Percentiles rank a stretch among this genome's conserved stretches.
These are phyloP conservation scores for Ctenosaura bakeri DNA, from an alignment of 2,797 vertebrate species.

Conservation along the genomic window DNA sequence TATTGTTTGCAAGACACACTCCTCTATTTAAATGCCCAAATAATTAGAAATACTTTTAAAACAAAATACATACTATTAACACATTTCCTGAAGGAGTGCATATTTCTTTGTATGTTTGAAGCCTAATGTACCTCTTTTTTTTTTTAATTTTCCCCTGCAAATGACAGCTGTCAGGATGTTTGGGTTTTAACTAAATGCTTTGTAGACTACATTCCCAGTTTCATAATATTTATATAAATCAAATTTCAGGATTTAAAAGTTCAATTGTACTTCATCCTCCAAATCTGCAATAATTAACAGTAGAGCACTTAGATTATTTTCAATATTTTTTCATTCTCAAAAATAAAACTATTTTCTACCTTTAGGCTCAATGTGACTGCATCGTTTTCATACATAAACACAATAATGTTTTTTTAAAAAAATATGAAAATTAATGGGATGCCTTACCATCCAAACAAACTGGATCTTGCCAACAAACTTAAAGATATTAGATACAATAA, in stretches of 20 bases:
- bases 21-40: slow-evolving; percentile 83
- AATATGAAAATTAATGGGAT: slow-evolving; percentile 62
- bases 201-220: slow-evolving; percentile 83
- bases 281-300: slow-evolving; percentile 78
- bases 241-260: slow-evolving; percentile 80
- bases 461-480: slow-evolving; percentile 73
- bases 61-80: slow-evolving; percentile 79
- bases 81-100: slow-evolving; percentile 78
- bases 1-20: slow-evolving; percentile 79
- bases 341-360: slow-evolving; percentile 74
- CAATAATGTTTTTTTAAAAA: slow-evolving; percentile 59
- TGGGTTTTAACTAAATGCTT: slow-evolving; percentile 81
- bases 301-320: slow-evolving; percentile 82
- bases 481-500: slow-evolving; percentile 66
- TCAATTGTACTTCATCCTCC: slow-evolving; percentile 82
- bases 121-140: slow-evolving; percentile 73
- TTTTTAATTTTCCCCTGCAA: slow-evolving; percentile 81
- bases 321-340: slow-evolving; percentile 68
- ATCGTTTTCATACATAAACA: slow-evolving; percentile 78
- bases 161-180: slow-evolving; percentile 79
- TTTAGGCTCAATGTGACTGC: slow-evolving; percentile 80
- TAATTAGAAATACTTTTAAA: slow-evolving; percentile 82
- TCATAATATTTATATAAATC: slow-evolving; percentile 81
- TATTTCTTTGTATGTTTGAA: slow-evolving; percentile 85
- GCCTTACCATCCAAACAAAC: slow-evolving; percentile 76